These are phyloP conservation scores for Rhinogobio ventralis DNA, from an alignment of 2,797 vertebrate species.

Conservation along the genomic window DNA sequence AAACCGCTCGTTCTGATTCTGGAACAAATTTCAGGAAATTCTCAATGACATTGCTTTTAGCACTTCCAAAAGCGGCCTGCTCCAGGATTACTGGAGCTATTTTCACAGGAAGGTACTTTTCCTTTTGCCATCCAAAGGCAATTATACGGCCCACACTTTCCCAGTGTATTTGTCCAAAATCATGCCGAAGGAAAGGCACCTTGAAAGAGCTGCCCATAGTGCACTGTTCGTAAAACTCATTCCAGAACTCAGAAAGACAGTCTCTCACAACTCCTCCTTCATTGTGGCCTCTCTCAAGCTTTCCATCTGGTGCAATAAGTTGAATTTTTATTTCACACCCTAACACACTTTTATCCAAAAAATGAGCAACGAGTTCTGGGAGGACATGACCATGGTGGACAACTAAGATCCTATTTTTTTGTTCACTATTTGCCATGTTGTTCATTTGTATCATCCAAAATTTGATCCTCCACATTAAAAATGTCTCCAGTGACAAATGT, in stretches of 20 bases:
- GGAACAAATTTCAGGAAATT: conserved; percentile 10
- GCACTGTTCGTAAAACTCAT: conserved; percentile 55
- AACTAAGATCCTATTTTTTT: conserved; percentile 35
- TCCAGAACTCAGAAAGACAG: conserved; percentile 49
- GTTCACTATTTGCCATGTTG: neutral
- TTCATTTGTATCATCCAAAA: conserved; percentile 41
- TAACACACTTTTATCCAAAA: conserved; percentile 35
- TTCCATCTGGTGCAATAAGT: conserved; percentile 36
- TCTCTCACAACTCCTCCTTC: conserved; percentile 53
- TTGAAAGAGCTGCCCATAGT: conserved; percentile 45
- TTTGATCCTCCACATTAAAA: neutral
- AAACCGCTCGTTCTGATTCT: neutral
- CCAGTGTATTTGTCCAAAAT: conserved; percentile 46
- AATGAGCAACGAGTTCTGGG: conserved; percentile 42
- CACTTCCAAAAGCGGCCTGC: conserved; percentile 29
- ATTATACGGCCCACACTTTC: conserved; percentile 39
- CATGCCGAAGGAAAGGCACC: conserved; percentile 40
- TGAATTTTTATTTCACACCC: conserved; percentile 4
- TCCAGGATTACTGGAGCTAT: conserved; percentile 33
- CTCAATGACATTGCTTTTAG: conserved; percentile 4
- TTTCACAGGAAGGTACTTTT: conserved; percentile 53
- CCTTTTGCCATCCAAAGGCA: conserved; percentile 30
- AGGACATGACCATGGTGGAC: conserved; percentile 42
- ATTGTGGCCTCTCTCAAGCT: too few species aligned
- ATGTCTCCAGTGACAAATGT: conserved; percentile 7